Base-by-base conservation (phyloP, 2,888 invertebrate species). In the Parnassius mnemosyne region DNA sequence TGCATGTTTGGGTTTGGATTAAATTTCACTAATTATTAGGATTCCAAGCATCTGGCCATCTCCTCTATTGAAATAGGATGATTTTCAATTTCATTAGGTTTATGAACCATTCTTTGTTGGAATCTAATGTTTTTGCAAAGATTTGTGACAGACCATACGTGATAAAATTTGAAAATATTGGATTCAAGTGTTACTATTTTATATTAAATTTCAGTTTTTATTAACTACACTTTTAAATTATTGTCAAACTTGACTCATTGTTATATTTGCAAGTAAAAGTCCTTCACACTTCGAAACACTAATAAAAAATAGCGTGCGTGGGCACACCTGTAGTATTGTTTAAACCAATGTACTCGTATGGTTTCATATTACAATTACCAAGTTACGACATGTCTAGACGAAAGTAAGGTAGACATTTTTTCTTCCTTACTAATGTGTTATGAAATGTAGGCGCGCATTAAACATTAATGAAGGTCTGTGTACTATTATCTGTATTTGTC, bases 341-440 rank as follows among this genome's bases (percentile, higher is more conserved):
- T 83, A 76, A 68, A 70, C 66, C 68, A 67, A 66, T 68, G 69
- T 64, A 58, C 61, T 65, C 69, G 69, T 64, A 58, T 61, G 65
- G 72, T 70, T 75, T 76, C 72, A 73, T 72, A 71, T 73, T 71
- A 72, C 70, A 66, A 69, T 72, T 69, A 71, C 63, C 65, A 68
- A 64, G 66, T 81, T 81, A 80, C 83, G 77, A 80, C 76, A 84
- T 74, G 83, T 83, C 84, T 85, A 85, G 84, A 85, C 84, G 73
- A 69, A 80, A 77, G 78, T 73, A 75, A 79, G 76, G 76, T 78
- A 81, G 80, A 83, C 83, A 81, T 85, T 83, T 80, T 56, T 60
- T 47, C 49, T 57, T 10, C 53, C 7, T 16, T 34, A 60, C 76
- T 74, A 69, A 71, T 65, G 71, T 34, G 46, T 75, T 72, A 75